phyloP scores from a whole-genome alignment of 2,113 vertebrate genomes.

The Pelusios castaneus region DNA sequence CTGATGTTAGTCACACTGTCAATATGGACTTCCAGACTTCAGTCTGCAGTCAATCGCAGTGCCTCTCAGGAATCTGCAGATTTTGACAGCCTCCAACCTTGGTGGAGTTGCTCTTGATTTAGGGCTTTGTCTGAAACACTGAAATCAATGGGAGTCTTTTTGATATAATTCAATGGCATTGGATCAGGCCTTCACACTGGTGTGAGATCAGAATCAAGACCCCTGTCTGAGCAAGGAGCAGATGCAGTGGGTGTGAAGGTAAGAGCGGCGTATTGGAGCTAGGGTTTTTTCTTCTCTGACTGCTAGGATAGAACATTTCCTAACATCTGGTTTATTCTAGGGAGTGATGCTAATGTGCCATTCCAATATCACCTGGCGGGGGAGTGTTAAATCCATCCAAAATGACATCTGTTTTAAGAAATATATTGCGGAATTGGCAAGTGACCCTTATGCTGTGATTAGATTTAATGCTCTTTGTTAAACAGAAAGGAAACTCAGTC shows the following conservation, averaged over 20 bases:
- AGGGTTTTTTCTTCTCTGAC: too few relatives aligned
- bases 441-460: not conserved
- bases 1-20: not conserved
- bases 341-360: not conserved
- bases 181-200: not conserved
- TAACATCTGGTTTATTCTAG: not conserved
- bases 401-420: not conserved
- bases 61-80: not conserved
- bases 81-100: not conserved
- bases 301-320: too few relatives aligned
- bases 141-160: not conserved
- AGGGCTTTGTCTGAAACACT: not conserved
- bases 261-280: too few relatives aligned
- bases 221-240: too few relatives aligned
- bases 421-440: not conserved
- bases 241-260: not conserved
- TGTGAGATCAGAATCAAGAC: not conserved
- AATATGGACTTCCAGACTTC: not conserved
- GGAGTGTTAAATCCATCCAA: too few relatives aligned
- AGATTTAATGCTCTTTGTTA: not conserved
- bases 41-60: not conserved
- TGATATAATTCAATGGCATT: not conserved
- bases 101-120: not conserved
- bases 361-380: too few relatives aligned
- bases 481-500: not conserved